These are phyloP conservation scores for Grantiella picta DNA, from an alignment of 2,113 vertebrate genomes.

Conservation along the genomic window DNA sequence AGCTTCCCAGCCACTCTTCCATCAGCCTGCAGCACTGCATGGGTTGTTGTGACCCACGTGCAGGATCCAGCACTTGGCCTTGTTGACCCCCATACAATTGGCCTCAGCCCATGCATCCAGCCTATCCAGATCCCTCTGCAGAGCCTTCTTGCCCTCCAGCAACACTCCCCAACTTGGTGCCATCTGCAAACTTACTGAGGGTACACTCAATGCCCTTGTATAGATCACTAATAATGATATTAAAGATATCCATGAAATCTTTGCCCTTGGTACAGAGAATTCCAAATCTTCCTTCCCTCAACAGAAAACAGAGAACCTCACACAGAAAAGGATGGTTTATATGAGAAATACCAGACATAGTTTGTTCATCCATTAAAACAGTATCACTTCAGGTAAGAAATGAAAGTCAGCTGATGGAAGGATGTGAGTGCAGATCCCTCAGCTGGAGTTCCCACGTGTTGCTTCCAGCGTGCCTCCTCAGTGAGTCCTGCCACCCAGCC, in stretches of 20 bases:
- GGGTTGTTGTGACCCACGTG: neutral
- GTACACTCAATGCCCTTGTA: fast-evolving
- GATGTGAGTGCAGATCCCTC: neutral
- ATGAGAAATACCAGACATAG: neutral
- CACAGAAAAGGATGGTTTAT: neutral
- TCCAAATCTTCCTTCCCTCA: neutral
- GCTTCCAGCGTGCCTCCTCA: neutral
- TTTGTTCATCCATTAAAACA: neutral
- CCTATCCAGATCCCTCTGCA: neutral
- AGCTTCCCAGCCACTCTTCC: neutral
- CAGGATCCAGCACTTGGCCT: neutral
- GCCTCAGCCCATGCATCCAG: fast-evolving
- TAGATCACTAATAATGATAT: neutral
- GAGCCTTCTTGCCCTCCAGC: neutral
- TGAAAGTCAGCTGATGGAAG: neutral
- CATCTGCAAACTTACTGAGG: neutral
- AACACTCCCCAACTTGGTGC: neutral
- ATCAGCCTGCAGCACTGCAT: neutral
- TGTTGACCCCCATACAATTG: neutral
- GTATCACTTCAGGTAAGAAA: neutral
- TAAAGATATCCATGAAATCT: neutral
- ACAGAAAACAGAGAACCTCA: neutral
- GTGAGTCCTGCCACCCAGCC: neutral
- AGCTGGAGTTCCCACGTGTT: neutral
- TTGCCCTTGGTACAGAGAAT: neutral